Conservation (phyloP, 2,113 vertebrate species). For the Oceanites oceanicus region DNA sequence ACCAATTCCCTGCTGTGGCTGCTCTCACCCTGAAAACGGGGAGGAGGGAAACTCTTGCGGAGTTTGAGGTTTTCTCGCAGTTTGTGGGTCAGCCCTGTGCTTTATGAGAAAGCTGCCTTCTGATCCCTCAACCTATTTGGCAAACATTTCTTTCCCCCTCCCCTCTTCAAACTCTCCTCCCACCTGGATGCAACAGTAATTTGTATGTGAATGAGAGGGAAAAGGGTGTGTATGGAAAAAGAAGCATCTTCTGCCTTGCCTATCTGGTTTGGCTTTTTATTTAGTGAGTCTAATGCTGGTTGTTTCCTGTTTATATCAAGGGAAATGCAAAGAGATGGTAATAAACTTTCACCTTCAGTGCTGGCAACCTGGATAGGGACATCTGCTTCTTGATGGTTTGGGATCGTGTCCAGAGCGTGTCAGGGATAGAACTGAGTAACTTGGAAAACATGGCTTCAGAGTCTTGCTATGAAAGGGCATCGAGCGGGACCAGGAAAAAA, state of each 20-base stretch:
- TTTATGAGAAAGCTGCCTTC: constrained; percentile 63
- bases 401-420: neutral
- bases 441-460: neutral
- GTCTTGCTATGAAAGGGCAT: neutral
- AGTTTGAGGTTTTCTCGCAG: constrained; percentile 58
- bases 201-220: constrained; percentile 59
- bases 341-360: constrained; percentile 57
- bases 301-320: constrained; percentile 47
- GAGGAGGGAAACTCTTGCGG: constrained; percentile 31
- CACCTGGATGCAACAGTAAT: constrained; percentile 51
- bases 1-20: constrained; percentile 14
- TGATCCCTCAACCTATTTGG: constrained; percentile 65
- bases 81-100: constrained; percentile 53
- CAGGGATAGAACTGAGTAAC: neutral
- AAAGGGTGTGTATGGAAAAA: constrained; percentile 54
- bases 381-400: neutral
- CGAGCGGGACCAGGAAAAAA: neutral
- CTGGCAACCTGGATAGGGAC: constrained; percentile 10
- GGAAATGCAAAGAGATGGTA: constrained; percentile 18
- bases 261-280: constrained; percentile 35
- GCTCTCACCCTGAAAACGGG: constrained; percentile 7
- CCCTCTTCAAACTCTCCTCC: constrained; percentile 43
- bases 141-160: neutral
- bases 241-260: constrained; percentile 44
- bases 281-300: neutral